Base-by-base conservation (phyloP, 2,113 vertebrate species). In the Dromas ardeola region DNA sequence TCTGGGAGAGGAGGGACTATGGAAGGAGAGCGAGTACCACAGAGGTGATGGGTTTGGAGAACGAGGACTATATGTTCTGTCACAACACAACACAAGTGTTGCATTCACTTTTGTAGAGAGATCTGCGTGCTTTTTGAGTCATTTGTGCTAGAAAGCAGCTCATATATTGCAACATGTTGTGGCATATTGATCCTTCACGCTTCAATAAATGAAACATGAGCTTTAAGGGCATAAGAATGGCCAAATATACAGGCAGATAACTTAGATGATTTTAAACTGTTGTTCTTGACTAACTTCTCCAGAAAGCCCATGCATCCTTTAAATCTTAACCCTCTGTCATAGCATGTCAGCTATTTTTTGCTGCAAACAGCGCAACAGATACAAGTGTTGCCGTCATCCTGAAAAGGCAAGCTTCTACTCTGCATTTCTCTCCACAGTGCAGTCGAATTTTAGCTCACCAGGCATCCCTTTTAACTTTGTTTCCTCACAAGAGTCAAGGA, bases 41-140 rank as follows among this genome's bases (percentile, higher is more conserved):
- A 1, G 43, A 65, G 23, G 13, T 63, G 69, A 36, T 19, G 7
- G 7, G 20, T 50, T 30, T 47, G 32, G 15, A 30, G 42, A 90
- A 9, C 1, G 10, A n/a, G n/a, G 50, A 19, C 34, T 67, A 2
- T 67, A 38, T 1, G 1, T 43, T 81, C 52, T 65, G 49, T 40
- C 59, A 27, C 40, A 76, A 4, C 29, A 18, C 23, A 78, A 26
- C 43, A 52, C 40, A 25, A 9, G 5, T 10, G 6, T 32, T 21
- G 45, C 0, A 0, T 30, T 47, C 7, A 7, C 8, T 81, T 86
- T 27, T 27, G 20, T 3, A 38, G 27, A 66, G 22, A 63, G 23
- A 2, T 36, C 42, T 11, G 2, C 0, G 0, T n/a, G 21, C 3
- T 83, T 5, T 58, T 66, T 83, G 61, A 86, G 59, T 8, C 6